phyloP scores from a whole-genome alignment of 2,888 invertebrate genomes.

The Drosophila neutralis region DNA sequence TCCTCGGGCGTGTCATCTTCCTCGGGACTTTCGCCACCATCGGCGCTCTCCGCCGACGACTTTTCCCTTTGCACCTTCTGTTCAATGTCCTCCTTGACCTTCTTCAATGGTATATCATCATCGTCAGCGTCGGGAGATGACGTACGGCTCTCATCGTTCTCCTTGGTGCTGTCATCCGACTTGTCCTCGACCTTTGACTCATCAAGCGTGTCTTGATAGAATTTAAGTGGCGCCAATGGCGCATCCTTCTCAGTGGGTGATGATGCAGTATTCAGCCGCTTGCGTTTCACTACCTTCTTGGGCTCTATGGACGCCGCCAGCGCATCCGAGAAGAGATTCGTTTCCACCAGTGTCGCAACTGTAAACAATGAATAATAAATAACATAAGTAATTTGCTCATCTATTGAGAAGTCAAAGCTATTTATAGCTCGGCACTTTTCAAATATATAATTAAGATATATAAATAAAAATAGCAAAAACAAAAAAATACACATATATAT shows the following conservation, averaged over 20 bases:
- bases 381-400: not conserved
- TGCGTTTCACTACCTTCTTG: conserved; percentile 91
- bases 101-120: conserved; percentile 84
- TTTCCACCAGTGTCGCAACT: conserved; percentile 93
- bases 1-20: conserved; percentile 70
- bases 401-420: not conserved
- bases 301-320: conserved; percentile 90
- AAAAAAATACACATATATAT: not conserved
- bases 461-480: not conserved
- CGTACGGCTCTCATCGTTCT: conserved; percentile 61
- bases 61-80: conserved; percentile 81
- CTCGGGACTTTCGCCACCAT: conserved; percentile 48
- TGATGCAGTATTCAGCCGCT: conserved; percentile 87
- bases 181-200: conserved; percentile 83
- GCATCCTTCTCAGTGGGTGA: conserved; percentile 87
- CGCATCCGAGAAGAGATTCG: conserved; percentile 97
- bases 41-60: conserved; percentile 28
- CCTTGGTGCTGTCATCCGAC: conserved; percentile 68
- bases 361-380: conserved; percentile 59
- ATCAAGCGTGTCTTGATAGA: conserved; percentile 96
- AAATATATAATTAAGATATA: not conserved
- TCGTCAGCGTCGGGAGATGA: conserved; percentile 77
- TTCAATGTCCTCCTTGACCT: conserved; percentile 84
- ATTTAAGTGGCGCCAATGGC: conserved; percentile 89
- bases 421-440: not conserved